Evolutionary conservation across 2,797 vertebrate genomes (phyloP), one percentile per base, ranked within the genome.

Genomic region (Ambastaia sidthimunki): DNA sequence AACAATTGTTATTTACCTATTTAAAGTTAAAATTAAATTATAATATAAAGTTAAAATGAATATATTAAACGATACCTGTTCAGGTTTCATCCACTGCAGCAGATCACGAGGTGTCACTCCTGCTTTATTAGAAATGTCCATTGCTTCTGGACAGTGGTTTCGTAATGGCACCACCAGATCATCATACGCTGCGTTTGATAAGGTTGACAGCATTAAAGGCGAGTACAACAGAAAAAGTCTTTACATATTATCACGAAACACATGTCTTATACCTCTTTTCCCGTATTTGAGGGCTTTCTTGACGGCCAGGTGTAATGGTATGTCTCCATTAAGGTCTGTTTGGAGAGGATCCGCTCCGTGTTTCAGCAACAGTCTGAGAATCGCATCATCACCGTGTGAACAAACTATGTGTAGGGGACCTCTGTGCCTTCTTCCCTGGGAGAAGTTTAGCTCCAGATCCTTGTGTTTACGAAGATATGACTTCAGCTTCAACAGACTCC

Each of bases 81-180:
- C 76, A 0, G 59, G 75, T 63, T 87, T 93, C 57, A 91, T 92
- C 90, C 92, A 92, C 66, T 88, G 84, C 54, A 97, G 91, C 81
- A 97, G 90, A 18, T 97, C 94, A 18, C 89, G 84, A 0, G 96
- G 95, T 0, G 95, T 96, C 78, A 95, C 90, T 63, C 96, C 96
- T 2, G 94, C 93, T 54, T 82, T 90, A 81, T 97, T 97, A 0
- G 90, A 78, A 15, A 87, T 82, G 3, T 85, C 87, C 89, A 96
- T 87, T 15, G 95, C 93, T 7, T 91, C 89, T 0, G 95, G 95
- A 59, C 94, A 95, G 68, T 82, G 87, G n/a, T 88, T 91, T 60
- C 78, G 86, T 13, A 97, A 89, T 0, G 95, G 96, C 25, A 95
- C 89, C 28, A 96, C 95, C 82, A 98, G 87, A 82, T 96, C 95